Base-by-base conservation (phyloP, 2,888 invertebrate genomes). In the Ectemnius lituratus region DNA sequence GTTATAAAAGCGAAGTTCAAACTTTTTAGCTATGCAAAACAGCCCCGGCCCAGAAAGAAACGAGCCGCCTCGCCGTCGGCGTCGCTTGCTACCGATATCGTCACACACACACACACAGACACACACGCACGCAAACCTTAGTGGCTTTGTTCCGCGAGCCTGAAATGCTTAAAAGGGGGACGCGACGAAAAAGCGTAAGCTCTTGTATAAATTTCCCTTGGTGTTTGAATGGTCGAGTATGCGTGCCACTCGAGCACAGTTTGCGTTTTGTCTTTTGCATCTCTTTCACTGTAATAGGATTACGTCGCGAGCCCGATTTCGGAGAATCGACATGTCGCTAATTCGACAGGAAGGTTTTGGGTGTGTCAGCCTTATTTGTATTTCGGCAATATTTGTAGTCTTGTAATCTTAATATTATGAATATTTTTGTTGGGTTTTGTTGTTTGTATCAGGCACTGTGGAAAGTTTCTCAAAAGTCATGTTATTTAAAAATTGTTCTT, bases 11-110 rank as follows among this genome's bases (percentile, higher is more conserved):
- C 73, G 69, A 78, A 77, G 70, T 71, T 75, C 69, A 70, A 77
- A 83, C 81, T 82, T 82, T 82, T 83, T 79, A 83, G 75, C 61
- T 73, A 69, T 60, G 76, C 83, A 64, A 72, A 79, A 76, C 79
- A 66, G 69, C 57, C 64, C 14, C 37, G 20, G 28, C 20, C 18
- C 13, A 27, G 13, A 14, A 59, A 58, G 37, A 61, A 62, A 46
- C 23, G 45, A 11, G 23, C 37, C 27, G 27, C 4, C 11, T 13
- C 1, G 13, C 16, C 20, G 6, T 6, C 16, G 16, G 28, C 62
- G 49, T 13, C 45, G 13, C 23, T 11, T 45, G 61, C 74, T 75
- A 75, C 75, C 59, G 62, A 69, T 56, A 65, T 52, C 52, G n/a
- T 4, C 52, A 11, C n/a, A 16, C n/a, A 16, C 16, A 13, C 52